Percentiles rank a stretch among this genome's conserved stretches.
These are phyloP conservation scores for Pseudochromis fuscus DNA, from an alignment of 2,797 vertebrate species.

Conservation along the genomic window DNA sequence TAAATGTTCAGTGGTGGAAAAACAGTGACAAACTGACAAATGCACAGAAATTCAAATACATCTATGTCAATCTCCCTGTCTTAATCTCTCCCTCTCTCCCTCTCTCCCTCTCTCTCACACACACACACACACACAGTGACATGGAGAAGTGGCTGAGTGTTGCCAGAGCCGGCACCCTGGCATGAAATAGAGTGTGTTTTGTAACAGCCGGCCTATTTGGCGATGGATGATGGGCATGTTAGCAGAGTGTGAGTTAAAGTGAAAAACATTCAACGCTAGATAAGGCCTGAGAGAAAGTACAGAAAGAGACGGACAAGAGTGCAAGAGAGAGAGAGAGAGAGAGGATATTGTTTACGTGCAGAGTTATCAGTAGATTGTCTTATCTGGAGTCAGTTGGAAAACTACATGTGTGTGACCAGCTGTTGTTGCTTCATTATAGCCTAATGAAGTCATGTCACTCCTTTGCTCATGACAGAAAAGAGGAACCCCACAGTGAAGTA, in stretches of 20 bases:
- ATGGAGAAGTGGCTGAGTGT: constrained; percentile 59
- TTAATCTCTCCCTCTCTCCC: constrained; percentile 11
- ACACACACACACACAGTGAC: constrained; percentile 32
- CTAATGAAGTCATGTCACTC: constrained; percentile 54
- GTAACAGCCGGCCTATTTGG: constrained; percentile 61
- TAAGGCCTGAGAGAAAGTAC: constrained; percentile 64
- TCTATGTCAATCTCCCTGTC: constrained; percentile 16
- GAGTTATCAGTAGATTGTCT: constrained; percentile 65
- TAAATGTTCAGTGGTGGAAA: constrained; percentile 15
- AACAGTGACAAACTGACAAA: constrained; percentile 8
- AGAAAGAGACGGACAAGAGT: constrained; percentile 31
- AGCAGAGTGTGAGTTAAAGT: constrained; percentile 64
- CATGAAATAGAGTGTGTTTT: constrained; percentile 64
- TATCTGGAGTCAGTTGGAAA: constrained; percentile 67
- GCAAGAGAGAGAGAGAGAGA: constrained; percentile 1
- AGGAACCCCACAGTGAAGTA: neutral
- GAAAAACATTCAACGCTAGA: constrained; percentile 73
- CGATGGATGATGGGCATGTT: constrained; percentile 57
- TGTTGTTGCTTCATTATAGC: constrained; percentile 68
- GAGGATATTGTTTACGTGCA: constrained; percentile 59
- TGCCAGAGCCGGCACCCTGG: constrained; percentile 64
- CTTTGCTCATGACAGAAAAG: constrained; percentile 21
- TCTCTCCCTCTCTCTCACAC: neutral
- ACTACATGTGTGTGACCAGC: constrained; percentile 63
- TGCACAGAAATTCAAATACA: constrained; percentile 18